Evolutionary conservation across 2,113 vertebrate genomes (phyloP).

Genomic region (Dasyurus viverrinus): DNA sequence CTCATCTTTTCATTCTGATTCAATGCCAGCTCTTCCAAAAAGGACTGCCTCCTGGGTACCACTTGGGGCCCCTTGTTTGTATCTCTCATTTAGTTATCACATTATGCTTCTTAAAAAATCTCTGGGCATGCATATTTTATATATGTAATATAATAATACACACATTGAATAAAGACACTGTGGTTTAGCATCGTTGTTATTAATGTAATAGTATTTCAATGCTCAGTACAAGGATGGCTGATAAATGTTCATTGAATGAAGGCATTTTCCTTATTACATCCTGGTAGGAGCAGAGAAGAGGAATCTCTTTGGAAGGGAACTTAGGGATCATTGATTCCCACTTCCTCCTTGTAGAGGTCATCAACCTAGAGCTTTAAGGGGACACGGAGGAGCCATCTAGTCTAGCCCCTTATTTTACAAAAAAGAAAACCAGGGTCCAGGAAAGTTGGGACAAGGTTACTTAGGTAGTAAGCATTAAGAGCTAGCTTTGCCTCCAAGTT

Average conservation of each 20-base stretch:
- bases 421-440: not conserved
- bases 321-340: not conserved
- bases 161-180: not conserved
- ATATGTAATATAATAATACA: not conserved
- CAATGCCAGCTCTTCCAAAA: not conserved
- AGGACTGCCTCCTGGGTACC: not conserved
- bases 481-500: not conserved
- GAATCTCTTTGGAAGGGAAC: not conserved
- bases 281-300: not conserved
- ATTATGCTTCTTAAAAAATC: not conserved
- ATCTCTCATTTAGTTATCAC: not conserved
- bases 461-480: not conserved
- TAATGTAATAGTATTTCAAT: not conserved
- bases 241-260: not conserved
- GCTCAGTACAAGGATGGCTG: not conserved
- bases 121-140: not conserved
- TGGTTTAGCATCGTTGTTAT: not conserved
- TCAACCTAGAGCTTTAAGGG: not conserved
- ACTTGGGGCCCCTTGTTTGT: not conserved
- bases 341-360: not conserved
- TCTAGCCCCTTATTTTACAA: not conserved
- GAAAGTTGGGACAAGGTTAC: not conserved
- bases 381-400: not conserved
- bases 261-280: not conserved
- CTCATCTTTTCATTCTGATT: not conserved